Conservation (phyloP, 30 jellyfish, hydroid and myxozoan genomes). For the Morbakka virulenta region DNA sequence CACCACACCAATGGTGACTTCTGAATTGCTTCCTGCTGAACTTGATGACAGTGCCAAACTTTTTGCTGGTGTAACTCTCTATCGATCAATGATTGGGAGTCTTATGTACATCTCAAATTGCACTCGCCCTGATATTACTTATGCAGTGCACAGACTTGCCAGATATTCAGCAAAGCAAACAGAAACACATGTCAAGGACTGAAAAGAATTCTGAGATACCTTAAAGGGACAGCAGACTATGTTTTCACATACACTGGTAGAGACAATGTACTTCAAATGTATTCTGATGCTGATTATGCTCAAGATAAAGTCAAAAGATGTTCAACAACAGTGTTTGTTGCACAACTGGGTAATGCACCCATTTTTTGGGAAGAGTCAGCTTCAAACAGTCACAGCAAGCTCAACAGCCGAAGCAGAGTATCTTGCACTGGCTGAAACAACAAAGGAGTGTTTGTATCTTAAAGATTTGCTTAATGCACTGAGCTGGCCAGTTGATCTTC, state of each 20-base stretch:
- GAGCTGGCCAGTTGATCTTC: neutral
- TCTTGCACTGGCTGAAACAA: neutral
- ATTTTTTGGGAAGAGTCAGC: neutral
- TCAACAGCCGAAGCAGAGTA: neutral
- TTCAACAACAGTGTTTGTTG: neutral
- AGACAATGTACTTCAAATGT: neutral
- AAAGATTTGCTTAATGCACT: neutral
- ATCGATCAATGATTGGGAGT: neutral
- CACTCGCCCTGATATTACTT: slow-evolving; percentile 16
- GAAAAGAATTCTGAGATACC: neutral
- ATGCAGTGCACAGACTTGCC: slow-evolving; percentile 1
- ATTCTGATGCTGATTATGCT: neutral
- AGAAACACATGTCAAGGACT: neutral
- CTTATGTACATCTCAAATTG: neutral
- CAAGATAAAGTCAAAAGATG: neutral
- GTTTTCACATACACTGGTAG: neutral
- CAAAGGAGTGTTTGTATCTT: neutral
- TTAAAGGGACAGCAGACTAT: neutral
- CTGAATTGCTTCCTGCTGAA: neutral
- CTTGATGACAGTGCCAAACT: neutral
- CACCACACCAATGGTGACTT: slow-evolving; percentile 10
- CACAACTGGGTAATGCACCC: neutral
- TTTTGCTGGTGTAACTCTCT: neutral
- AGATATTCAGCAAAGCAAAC: neutral
- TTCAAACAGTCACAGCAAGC: neutral